phyloP scores from a whole-genome alignment of 2,888 invertebrate genomes.

The Agonopterix alstromeriana region DNA sequence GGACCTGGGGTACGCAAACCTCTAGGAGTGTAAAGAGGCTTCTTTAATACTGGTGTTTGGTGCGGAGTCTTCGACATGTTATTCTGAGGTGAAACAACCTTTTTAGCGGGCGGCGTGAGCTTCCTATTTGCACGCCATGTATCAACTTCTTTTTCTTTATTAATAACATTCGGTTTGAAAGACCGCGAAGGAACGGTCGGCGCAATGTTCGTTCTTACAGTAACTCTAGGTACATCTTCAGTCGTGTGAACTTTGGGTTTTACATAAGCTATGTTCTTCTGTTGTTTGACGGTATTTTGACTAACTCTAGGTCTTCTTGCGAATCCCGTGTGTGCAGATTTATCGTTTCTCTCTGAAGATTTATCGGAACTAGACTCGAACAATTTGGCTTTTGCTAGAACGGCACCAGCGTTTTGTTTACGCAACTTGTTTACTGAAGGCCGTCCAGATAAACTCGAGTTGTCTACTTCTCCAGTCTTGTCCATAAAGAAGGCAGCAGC shows the following conservation, averaged over 20 bases:
- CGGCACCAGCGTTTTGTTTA: constrained; percentile 87
- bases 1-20: constrained; percentile 64
- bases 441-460: constrained; percentile 73
- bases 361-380: constrained; percentile 79
- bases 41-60: constrained; percentile 77
- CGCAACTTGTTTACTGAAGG: constrained; percentile 84
- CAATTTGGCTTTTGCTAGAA: constrained; percentile 85
- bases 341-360: constrained; percentile 58
- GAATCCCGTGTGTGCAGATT: constrained; percentile 43
- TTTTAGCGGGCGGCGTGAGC: constrained; percentile 46
- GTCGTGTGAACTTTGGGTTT: constrained; percentile 40
- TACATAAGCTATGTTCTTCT: constrained; percentile 37
- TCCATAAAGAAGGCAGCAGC: constrained; percentile 75
- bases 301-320: constrained; percentile 60
- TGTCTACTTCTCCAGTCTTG: constrained; percentile 63
- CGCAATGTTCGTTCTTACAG: constrained; percentile 20
- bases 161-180: constrained; percentile 11
- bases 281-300: constrained; percentile 36
- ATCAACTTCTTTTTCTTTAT: constrained; percentile 26
- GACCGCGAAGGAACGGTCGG: constrained; percentile 23
- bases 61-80: constrained; percentile 35
- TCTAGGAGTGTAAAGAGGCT: constrained; percentile 75
- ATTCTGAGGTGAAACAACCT: constrained; percentile 46
- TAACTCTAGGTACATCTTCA: constrained; percentile 26
- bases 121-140: constrained; percentile 40